These are phyloP conservation scores for Minunthozetes semirufus DNA, from an alignment of 2,888 invertebrate genomes.

Conservation along the genomic window DNA sequence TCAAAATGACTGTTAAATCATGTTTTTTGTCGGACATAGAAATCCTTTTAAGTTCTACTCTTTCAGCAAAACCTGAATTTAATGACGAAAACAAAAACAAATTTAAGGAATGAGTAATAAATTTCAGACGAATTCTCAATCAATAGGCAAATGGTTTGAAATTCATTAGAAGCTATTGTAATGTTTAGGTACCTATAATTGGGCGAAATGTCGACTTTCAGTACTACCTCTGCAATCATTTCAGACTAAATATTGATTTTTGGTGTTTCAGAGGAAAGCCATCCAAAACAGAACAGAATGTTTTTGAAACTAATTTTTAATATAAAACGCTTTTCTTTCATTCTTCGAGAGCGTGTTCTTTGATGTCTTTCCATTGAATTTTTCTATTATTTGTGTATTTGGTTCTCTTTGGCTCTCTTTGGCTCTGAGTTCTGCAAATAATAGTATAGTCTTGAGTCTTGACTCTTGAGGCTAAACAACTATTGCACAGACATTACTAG, in stretches of 20 bases:
- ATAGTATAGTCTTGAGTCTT: not conserved
- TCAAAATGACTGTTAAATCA: no score
- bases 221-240: not conserved
- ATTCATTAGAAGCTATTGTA: no score
- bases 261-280: not conserved
- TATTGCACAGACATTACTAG: no score
- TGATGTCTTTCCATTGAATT: not conserved
- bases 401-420: no score
- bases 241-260: slow-evolving; percentile 8
- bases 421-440: slow-evolving; percentile 8
- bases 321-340: not conserved
- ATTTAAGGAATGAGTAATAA: slow-evolving; percentile 5
- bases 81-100: not conserved
- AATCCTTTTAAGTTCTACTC: not conserved
- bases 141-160: not conserved
- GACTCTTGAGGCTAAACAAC: no score
- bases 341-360: not conserved
- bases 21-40: not conserved
- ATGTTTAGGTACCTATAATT: no score
- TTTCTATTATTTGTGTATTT: not conserved
- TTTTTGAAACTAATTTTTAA: not conserved
- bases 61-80: not conserved
- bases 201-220: no score
- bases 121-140: not conserved
- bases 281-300: not conserved